Conservation (phyloP, 2,113 vertebrate genomes). For the Antigone vipio region DNA sequence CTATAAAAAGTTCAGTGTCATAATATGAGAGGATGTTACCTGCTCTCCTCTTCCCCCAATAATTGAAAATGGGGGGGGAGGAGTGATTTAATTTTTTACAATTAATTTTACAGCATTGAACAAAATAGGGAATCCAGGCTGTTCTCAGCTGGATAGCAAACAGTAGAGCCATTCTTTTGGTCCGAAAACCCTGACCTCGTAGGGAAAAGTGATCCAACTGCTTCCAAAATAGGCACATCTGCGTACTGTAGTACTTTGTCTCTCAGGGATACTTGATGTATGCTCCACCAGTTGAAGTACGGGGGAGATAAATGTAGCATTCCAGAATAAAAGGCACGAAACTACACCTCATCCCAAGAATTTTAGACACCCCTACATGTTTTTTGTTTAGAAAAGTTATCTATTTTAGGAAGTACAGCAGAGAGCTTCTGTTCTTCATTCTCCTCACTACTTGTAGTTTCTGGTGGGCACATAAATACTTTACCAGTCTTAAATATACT, state of each 20-base stretch:
- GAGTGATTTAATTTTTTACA: background rate
- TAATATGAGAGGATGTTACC: background rate
- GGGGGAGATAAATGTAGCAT: background rate
- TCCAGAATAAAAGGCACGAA: background rate
- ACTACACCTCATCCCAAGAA: background rate
- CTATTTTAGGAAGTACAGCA: background rate
- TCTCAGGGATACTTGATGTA: background rate
- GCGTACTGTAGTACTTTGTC: constrained; percentile 38
- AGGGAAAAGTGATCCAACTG: constrained; percentile 43
- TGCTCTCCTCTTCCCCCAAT: background rate
- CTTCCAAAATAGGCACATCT: constrained; percentile 62
- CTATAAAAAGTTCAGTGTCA: background rate
- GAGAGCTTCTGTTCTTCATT: background rate
- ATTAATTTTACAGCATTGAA: background rate
- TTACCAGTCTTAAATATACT: background rate
- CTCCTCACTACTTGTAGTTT: background rate
- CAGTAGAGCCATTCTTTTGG: constrained; percentile 54
- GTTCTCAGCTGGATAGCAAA: constrained; percentile 56
- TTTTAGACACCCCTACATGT: background rate
- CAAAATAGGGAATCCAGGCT: background rate
- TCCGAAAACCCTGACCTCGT: constrained; percentile 28
- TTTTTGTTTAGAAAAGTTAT: background rate
- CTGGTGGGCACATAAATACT: background rate
- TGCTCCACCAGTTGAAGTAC: background rate
- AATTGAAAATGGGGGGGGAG: background rate